phyloP scores from a whole-genome alignment of 2,113 vertebrate genomes.

The Rhizomys pruinosus region DNA sequence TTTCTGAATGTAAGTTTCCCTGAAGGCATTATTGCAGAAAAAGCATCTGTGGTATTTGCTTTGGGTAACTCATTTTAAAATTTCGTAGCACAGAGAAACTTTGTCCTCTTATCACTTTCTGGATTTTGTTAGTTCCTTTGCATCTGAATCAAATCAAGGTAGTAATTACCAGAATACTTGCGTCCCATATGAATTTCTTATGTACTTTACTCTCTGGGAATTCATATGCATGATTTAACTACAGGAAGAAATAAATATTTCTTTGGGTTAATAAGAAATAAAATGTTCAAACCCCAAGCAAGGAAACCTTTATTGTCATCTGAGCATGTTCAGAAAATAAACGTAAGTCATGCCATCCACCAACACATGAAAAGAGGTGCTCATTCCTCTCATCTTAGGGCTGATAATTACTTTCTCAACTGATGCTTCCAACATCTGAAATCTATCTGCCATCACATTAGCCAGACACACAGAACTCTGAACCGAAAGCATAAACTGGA shows the following conservation, averaged over 20 bases:
- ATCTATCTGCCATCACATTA: slow-evolving; percentile 41
- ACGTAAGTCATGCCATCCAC: slow-evolving; percentile 13
- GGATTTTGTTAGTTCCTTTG: slow-evolving; percentile 29
- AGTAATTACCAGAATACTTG: slow-evolving; percentile 48
- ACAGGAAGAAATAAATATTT: slow-evolving; percentile 59
- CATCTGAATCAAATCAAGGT: slow-evolving; percentile 44
- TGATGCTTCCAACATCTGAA: slow-evolving; percentile 45
- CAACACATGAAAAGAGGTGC: slow-evolving; percentile 20
- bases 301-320: slow-evolving; percentile 27
- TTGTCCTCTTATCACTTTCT: slow-evolving; percentile 49
- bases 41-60: slow-evolving; percentile 22
- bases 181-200: slow-evolving; percentile 44
- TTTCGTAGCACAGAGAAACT: slow-evolving; percentile 57
- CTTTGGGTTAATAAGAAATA: slow-evolving; percentile 55
- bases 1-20: slow-evolving; percentile 52
- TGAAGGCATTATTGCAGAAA: slow-evolving; percentile 63
- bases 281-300: background rate
- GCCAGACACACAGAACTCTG: background rate
- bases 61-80: slow-evolving; percentile 44
- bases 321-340: slow-evolving; percentile 44
- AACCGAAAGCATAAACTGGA: slow-evolving; percentile 39
- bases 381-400: slow-evolving; percentile 26
- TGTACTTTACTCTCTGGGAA: background rate
- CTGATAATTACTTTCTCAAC: slow-evolving; percentile 60
- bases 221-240: slow-evolving; percentile 52